phyloP scores from a whole-genome alignment of 2,113 vertebrate genomes.

The zebrafish (Danio rerio) region GRCz12tu NC_133179.1:1104001-1104500 shows the following conservation, averaged over 20 bases:
- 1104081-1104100: conserved; percentile 63
- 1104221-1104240: conserved; percentile 40
- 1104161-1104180: neutral
- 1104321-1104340: neutral
- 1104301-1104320: conserved; percentile 5
- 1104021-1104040: too few species aligned
- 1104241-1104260: neutral
- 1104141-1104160: conserved; percentile 9
- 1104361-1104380: neutral
- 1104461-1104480: neutral
- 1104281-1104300: neutral
- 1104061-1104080: neutral
- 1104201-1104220: neutral
- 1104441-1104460: neutral
- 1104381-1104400: neutral
- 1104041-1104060: too few species aligned
- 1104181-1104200: neutral
- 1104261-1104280: conserved; percentile 1
- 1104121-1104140: conserved; percentile 54
- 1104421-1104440: neutral
- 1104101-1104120: conserved; percentile 69
- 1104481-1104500: neutral
- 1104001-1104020: too few species aligned
- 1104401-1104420: neutral
- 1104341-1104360: neutral